These are phyloP conservation scores for Unio delphinus DNA, from an alignment of 2,888 invertebrate species.

Conservation along the genomic window DNA sequence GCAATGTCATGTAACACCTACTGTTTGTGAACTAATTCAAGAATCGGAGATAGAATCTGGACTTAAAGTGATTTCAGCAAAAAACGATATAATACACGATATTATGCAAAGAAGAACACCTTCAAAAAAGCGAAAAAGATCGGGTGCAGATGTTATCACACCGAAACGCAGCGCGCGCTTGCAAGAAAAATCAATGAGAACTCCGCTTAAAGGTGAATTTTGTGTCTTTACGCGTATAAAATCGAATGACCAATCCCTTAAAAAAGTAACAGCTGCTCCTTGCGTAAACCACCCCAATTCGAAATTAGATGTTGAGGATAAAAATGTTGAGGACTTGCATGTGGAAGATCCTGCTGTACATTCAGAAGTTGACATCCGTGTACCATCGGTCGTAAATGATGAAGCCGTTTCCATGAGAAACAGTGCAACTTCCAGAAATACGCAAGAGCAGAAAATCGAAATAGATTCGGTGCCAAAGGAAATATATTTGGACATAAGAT, in stretches of 20 bases:
- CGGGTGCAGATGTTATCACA: background rate
- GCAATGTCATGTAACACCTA: no score
- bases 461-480: no score
- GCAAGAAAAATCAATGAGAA: constrained; percentile 13
- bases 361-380: no score
- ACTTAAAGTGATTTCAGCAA: background rate
- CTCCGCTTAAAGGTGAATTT: constrained; percentile 3
- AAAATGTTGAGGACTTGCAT: no score
- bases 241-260: background rate
- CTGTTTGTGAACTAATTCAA: no score
- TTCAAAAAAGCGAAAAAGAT: background rate
- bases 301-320: background rate
- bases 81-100: background rate
- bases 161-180: constrained; percentile 27
- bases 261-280: background rate
- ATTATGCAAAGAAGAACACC: background rate
- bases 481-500: no score
- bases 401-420: no score
- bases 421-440: no score
- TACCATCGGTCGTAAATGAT: no score
- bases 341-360: no score
- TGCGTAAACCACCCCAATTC: background rate
- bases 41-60: no score
- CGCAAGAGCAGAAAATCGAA: no score
- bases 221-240: constrained; percentile 10